phyloP scores from a whole-genome alignment of 2,797 vertebrate species.

The Parauchenoglanis ngamensis region DNA sequence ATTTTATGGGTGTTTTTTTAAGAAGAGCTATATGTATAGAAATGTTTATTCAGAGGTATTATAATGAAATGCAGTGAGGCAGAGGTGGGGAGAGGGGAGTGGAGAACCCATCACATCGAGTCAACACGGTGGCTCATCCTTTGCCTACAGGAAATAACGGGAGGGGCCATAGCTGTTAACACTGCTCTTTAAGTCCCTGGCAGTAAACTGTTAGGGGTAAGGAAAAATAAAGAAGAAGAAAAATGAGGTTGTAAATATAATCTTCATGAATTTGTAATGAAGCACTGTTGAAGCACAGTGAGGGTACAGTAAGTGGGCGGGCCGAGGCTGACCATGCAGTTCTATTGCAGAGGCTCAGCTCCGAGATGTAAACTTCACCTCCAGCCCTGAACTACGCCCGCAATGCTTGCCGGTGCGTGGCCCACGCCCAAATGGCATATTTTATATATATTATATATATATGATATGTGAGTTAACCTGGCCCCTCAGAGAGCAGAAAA shows the following conservation, averaged over 20 bases:
- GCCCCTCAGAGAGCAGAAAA: conserved; percentile 70
- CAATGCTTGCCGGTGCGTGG: conserved; percentile 70
- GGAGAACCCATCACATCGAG: conserved; percentile 64
- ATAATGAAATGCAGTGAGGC: conserved; percentile 79
- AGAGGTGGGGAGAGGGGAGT: conserved; percentile 67
- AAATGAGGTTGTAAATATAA: conserved; percentile 83
- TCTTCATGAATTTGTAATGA: conserved; percentile 77
- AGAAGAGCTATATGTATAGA: conserved; percentile 84
- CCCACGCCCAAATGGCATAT: conserved; percentile 78
- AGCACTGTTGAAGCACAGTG: conserved; percentile 67
- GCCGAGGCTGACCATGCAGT: conserved; percentile 78
- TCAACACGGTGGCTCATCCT: conserved; percentile 50
- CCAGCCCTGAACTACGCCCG: conserved; percentile 61
- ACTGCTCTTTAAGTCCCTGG: conserved; percentile 75
- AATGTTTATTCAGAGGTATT: conserved; percentile 86
- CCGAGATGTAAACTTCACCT: conserved; percentile 55
- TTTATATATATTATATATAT: conserved; percentile 88
- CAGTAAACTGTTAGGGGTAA: conserved; percentile 62
- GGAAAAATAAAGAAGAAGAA: conserved; percentile 60
- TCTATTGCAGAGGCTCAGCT: conserved; percentile 78
- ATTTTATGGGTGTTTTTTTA: conserved; percentile 77
- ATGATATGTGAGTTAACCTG: conserved; percentile 85
- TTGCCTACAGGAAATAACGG: conserved; percentile 59
- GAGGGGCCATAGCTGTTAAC: conserved; percentile 79
- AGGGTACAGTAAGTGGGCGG: conserved; percentile 72